A percentile compares a stretch with the other conserved stretches of the same genome.
phyloP scores from a whole-genome alignment of 1,140 invertebrate species.

The Tetramorium alpestre region DNA sequence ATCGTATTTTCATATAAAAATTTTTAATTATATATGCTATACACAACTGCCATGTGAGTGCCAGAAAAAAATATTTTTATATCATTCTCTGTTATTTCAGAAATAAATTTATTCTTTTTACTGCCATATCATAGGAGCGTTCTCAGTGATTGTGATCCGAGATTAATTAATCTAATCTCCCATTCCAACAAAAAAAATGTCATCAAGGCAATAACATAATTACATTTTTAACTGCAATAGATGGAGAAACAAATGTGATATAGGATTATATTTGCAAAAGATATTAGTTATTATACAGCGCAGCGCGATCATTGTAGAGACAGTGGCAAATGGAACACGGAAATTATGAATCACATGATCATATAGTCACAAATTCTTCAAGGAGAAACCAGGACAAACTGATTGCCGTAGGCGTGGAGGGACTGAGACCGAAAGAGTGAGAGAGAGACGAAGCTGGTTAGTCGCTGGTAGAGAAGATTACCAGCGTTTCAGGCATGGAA shows the following conservation, averaged over 20 bases:
- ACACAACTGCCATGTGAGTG: conserved; percentile 41
- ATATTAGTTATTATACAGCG: background rate
- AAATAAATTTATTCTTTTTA: conserved; percentile 70
- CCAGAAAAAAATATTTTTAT: conserved; percentile 69
- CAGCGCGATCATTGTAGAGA: background rate
- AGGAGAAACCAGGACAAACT: conserved; percentile 16
- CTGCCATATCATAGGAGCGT: background rate
- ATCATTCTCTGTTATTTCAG: conserved; percentile 51
- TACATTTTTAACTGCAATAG: background rate
- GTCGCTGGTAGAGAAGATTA: background rate
- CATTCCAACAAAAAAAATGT: background rate
- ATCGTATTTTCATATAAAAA: conserved; percentile 32
- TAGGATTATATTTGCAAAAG: background rate
- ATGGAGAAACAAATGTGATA: background rate
- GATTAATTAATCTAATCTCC: conserved; percentile 2
- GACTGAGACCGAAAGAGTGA: background rate
- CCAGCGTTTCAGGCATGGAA: background rate
- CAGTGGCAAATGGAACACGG: background rate
- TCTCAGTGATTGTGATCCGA: background rate
- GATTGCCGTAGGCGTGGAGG: background rate
- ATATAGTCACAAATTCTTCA: background rate
- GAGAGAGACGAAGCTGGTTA: background rate
- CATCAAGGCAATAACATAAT: background rate
- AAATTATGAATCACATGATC: conserved; percentile 5
- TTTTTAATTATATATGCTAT: conserved; percentile 47